Percentiles rank a stretch among this genome's conserved stretches.
Conservation (phyloP, 2,113 vertebrate genomes). For the Formicarius rufipectus region DNA sequence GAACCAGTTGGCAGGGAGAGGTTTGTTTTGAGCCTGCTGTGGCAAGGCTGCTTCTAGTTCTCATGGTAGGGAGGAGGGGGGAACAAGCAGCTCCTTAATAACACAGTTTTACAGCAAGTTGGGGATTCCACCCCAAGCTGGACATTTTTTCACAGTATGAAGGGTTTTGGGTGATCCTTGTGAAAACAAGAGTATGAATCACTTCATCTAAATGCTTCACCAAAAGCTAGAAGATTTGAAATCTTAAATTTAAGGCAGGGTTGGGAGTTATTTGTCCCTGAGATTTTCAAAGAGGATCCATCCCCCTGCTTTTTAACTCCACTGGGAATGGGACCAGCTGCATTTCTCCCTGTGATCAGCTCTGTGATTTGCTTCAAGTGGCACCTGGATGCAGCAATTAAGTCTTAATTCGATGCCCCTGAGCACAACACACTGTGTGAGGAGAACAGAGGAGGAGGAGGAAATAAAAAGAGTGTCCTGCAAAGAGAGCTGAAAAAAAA, state of each 20-base stretch:
- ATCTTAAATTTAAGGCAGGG: neutral
- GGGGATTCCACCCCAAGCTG: neutral
- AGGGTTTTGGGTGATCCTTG: neutral
- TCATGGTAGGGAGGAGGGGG: neutral
- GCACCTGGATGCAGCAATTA: neutral
- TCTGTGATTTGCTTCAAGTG: neutral
- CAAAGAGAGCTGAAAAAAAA: neutral
- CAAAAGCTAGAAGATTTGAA: neutral
- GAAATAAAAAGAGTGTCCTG: neutral
- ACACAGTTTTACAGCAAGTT: neutral
- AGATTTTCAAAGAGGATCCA: neutral
- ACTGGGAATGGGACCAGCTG: neutral
- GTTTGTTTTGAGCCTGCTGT: neutral
- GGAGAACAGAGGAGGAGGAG: neutral
- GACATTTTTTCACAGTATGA: neutral
- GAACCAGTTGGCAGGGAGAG: neutral
- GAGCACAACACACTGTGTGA: fast-evolving
- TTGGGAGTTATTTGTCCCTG: neutral
- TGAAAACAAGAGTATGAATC: neutral
- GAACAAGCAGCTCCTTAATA: neutral
- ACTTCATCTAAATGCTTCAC: neutral
- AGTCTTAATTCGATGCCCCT: neutral
- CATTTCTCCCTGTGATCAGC: neutral
- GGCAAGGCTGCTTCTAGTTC: neutral
- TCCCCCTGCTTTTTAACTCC: neutral